These are phyloP conservation scores for Diabrotica virgifera DNA, from an alignment of 1,140 invertebrate species.

Conservation along the genomic window DNA sequence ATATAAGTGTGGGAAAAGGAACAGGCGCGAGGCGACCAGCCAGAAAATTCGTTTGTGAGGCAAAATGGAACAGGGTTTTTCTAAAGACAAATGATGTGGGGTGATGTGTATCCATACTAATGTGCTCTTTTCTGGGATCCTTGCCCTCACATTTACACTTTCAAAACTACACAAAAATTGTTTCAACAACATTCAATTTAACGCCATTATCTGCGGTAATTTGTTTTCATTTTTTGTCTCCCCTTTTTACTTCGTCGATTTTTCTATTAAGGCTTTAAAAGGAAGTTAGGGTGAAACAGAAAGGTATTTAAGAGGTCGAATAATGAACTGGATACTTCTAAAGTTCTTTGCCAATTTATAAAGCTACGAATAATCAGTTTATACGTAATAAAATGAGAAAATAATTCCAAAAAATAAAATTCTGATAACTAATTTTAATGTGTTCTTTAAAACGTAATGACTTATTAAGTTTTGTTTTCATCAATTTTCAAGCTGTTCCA, in stretches of 20 bases:
- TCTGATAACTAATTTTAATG: too few relatives aligned
- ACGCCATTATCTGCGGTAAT: slow-evolving; percentile 15
- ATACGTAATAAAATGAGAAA: too few relatives aligned
- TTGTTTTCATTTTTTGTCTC: slow-evolving; percentile 11
- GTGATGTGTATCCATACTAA: slow-evolving; percentile 46
- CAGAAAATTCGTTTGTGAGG: slow-evolving; percentile 49
- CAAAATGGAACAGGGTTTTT: slow-evolving; percentile 48
- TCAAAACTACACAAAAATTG: slow-evolving; percentile 22
- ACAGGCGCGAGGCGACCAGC: slow-evolving; percentile 39
- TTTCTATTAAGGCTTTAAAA: not conserved
- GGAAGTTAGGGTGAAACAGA: not conserved
- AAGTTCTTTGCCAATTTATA: too few relatives aligned
- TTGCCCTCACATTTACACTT: slow-evolving; percentile 20
- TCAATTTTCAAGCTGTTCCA: too few relatives aligned
- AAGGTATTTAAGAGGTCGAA: too few relatives aligned
- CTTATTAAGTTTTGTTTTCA: too few relatives aligned
- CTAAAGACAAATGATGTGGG: slow-evolving; percentile 48
- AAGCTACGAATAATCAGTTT: too few relatives aligned
- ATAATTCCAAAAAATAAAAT: too few relatives aligned
- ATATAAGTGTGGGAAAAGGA: slow-evolving; percentile 32
- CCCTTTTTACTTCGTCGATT: not conserved
- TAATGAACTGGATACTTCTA: too few relatives aligned
- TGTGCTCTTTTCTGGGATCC: slow-evolving; percentile 28
- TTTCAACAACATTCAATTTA: slow-evolving; percentile 24
- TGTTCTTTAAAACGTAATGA: too few relatives aligned